Base-by-base conservation (phyloP, 2,113 vertebrate genomes). In the Desmodus rotundus region DNA sequence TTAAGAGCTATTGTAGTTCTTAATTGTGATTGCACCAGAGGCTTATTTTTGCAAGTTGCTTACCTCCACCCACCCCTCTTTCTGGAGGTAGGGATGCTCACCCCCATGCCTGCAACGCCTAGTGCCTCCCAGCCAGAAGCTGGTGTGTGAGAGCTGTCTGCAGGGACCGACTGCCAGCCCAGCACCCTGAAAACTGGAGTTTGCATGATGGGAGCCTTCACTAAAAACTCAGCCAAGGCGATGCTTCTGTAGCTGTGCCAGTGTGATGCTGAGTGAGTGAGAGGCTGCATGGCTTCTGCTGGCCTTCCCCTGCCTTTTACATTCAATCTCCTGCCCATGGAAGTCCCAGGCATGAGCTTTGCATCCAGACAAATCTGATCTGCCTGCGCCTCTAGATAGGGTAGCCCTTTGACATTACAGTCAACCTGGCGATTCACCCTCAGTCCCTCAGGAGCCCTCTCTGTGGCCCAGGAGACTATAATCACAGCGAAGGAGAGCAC, bases 1-100 rank as follows among this genome's bases (percentile, higher is more conserved):
- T 89, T 86, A 96, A 97, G 96, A 81, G 6, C 54, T 54, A 45
- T 95, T 97, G 50, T 92, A 83, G 20, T 68, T 81, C 63, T 1
- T 91, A 83, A 97, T 36, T 78, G 54, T 92, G 22, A 92, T 4
- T 0, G 0, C 31, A 61, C 82, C 63, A 31, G 86, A 67, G n/a
- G 31, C 50, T 95, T 43, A 56, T 73, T 93, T 90, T 88, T 56
- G n/a, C 9, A 12, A 88, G 65, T 26, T 87, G 61, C 90, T 88
- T 20, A 26, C 76, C 47, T 76, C 56, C 14, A 78, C 28, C 52
- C 43, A 94, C 70, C 16, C 28, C 33, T 95, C 67, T 41, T 45
- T 45, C 38, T 90, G 17, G 31, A 24, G 43, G 33, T 54, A 0
- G 28, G 52, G 7, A 86, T 33, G 63, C 41, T 86, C 3, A 0